These are phyloP conservation scores for Drosophila mulleri DNA, from an alignment of 2,888 invertebrate genomes.

Conservation along the genomic window DNA sequence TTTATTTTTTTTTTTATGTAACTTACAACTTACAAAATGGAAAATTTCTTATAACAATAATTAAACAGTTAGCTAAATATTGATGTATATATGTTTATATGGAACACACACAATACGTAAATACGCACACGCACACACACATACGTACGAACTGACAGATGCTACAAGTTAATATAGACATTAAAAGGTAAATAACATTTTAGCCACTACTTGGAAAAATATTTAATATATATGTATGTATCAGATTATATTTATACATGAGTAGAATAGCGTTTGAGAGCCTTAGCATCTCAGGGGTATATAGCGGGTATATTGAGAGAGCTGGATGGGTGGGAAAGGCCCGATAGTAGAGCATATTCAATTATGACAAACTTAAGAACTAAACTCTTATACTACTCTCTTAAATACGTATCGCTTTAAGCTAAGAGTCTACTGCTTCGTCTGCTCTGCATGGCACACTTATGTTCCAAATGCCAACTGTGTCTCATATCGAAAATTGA, in stretches of 20 bases:
- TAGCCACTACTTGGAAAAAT: conserved; percentile 74
- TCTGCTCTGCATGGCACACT: conserved; percentile 13
- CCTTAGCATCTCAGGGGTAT: conserved; percentile 22
- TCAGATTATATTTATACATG: conserved; percentile 35
- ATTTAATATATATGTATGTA: conserved; percentile 29
- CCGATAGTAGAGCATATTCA: background rate
- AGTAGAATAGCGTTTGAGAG: conserved; percentile 30
- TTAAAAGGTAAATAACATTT: conserved; percentile 70
- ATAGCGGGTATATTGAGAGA: background rate
- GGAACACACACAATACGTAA: conserved; percentile 51
- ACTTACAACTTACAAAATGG: conserved; percentile 78
- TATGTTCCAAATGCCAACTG: conserved; percentile 31
- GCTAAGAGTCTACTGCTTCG: background rate
- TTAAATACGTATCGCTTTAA: background rate
- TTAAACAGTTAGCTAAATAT: conserved; percentile 68
- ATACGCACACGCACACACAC: conserved; percentile 44
- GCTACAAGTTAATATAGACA: conserved; percentile 70
- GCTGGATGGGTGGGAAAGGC: background rate
- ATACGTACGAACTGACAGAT: conserved; percentile 64
- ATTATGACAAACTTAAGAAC: conserved; percentile 4
- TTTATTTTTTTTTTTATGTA: conserved; percentile 48
- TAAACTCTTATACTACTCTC: background rate
- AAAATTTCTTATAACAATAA: conserved; percentile 66
- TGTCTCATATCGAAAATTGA: conserved; percentile 74
- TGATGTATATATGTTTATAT: conserved; percentile 42